Evolutionary conservation across 2,797 vertebrate genomes (phyloP).

Genomic region (Neosilurus mollespiculum): DNA sequence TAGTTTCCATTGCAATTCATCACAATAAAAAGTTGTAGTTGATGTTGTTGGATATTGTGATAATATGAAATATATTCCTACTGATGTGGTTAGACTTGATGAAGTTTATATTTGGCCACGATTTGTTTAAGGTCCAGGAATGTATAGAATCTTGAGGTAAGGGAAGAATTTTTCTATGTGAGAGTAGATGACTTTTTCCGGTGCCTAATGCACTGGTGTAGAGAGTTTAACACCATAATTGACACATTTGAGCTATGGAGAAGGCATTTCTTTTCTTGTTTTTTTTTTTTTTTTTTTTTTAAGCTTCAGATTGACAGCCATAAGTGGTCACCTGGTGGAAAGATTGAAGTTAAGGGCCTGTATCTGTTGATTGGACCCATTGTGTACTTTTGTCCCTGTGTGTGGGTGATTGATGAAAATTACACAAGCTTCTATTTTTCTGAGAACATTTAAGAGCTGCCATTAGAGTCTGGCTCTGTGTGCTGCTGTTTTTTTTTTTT

Average conservation of each 20-base stretch:
- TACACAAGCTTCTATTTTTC: slow-evolving; percentile 72
- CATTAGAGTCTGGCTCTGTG: slow-evolving; percentile 40
- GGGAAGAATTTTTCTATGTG: slow-evolving; percentile 58
- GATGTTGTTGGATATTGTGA: neutral
- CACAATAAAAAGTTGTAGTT: neutral
- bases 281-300: slow-evolving; percentile 38
- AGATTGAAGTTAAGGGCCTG: slow-evolving; percentile 59
- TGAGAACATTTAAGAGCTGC: slow-evolving; percentile 52
- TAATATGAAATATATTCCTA: neutral
- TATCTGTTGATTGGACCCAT: slow-evolving; percentile 72
- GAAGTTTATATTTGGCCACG: neutral
- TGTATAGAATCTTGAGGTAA: neutral
- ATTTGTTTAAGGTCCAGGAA: neutral
- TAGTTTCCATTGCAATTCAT: neutral
- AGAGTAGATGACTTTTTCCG: slow-evolving; percentile 56
- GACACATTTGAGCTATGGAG: slow-evolving; percentile 59
- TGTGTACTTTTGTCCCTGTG: slow-evolving; percentile 67
- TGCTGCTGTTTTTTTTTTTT: slow-evolving; percentile 43
- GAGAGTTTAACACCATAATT: slow-evolving; percentile 62
- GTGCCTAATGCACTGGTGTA: slow-evolving; percentile 50
- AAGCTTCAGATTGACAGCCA: slow-evolving; percentile 61
- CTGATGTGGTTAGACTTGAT: neutral
- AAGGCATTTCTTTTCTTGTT: slow-evolving; percentile 61
- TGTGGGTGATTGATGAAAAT: slow-evolving; percentile 73
- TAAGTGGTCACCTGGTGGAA: slow-evolving; percentile 66